These are phyloP conservation scores for Chrysina gloriosa DNA, from an alignment of 2,888 invertebrate genomes.

Conservation along the genomic window DNA sequence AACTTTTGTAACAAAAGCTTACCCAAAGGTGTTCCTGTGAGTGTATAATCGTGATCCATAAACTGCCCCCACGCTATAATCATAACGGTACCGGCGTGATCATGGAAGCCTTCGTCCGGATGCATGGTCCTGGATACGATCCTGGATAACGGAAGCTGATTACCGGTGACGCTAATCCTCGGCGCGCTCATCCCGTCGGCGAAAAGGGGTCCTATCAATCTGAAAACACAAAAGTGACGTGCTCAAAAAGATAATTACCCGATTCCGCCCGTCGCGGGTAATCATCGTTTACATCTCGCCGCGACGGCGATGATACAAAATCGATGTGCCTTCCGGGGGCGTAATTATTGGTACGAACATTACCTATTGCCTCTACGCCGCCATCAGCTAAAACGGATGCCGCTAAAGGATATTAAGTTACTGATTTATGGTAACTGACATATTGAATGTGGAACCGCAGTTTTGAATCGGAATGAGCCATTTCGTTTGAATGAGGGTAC, in stretches of 20 bases:
- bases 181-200: slow-evolving; percentile 88
- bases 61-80: slow-evolving; percentile 95
- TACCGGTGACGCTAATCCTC: slow-evolving; percentile 82
- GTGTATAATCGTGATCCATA: slow-evolving; percentile 93
- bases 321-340: background rate
- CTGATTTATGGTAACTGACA: slow-evolving; percentile 31
- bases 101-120: slow-evolving; percentile 92
- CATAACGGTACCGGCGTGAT: slow-evolving; percentile 94
- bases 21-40: slow-evolving; percentile 90
- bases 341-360: background rate
- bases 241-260: background rate
- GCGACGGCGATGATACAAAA: background rate
- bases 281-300: slow-evolving; percentile 7
- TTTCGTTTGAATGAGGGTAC: slow-evolving; percentile 2
- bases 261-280: background rate
- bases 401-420: slow-evolving; percentile 24
- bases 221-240: slow-evolving; percentile 60
- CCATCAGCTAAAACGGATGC: slow-evolving; percentile 28
- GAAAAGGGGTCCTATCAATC: slow-evolving; percentile 82
- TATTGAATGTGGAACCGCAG: slow-evolving; percentile 23
- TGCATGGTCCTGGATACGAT: slow-evolving; percentile 92
- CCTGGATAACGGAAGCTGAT: slow-evolving; percentile 82
- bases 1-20: slow-evolving; percentile 54
- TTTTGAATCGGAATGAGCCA: slow-evolving; percentile 30
- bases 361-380: too few species aligned